Conservation (phyloP, 2,797 vertebrate species). For the Labroides dimidiatus region DNA sequence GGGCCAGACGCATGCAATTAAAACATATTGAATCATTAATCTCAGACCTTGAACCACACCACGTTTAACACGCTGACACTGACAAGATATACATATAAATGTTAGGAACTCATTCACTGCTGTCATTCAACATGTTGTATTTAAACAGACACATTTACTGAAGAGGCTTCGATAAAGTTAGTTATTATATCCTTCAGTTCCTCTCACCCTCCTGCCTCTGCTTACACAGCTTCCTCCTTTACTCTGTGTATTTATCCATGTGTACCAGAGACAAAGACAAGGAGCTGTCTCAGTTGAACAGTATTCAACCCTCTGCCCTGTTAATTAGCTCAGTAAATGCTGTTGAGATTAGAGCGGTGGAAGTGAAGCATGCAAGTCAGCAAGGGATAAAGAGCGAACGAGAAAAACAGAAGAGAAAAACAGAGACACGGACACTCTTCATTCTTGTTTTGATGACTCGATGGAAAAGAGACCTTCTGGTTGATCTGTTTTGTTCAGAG, state of each 20-base stretch:
- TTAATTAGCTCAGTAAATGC: slow-evolving; percentile 81
- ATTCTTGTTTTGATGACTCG: slow-evolving; percentile 13
- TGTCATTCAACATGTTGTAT: neutral
- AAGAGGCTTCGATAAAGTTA: neutral
- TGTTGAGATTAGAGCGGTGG: slow-evolving; percentile 67
- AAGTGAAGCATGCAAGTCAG: slow-evolving; percentile 68
- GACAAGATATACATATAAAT: no score
- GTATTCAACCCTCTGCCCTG: slow-evolving; percentile 73
- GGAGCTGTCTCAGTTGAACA: slow-evolving; percentile 63
- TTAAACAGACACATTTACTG: neutral
- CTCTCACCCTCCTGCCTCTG: neutral
- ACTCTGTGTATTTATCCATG: slow-evolving; percentile 31
- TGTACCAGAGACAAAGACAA: slow-evolving; percentile 57
- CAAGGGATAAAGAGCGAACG: slow-evolving; percentile 46
- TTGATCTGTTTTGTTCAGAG: slow-evolving; percentile 25
- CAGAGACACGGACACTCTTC: neutral
- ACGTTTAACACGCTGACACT: no score
- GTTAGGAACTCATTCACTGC: neutral
- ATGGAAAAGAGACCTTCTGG: slow-evolving; percentile 37
- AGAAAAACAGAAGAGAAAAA: slow-evolving; percentile 15
- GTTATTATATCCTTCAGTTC: neutral
- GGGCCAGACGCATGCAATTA: no score
- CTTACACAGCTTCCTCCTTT: slow-evolving; percentile 4
- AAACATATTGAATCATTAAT: no score
- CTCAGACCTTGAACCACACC: no score